These are phyloP conservation scores for Drosophila trichaetosa DNA, from an alignment of 2,888 invertebrate species.

Conservation along the genomic window DNA sequence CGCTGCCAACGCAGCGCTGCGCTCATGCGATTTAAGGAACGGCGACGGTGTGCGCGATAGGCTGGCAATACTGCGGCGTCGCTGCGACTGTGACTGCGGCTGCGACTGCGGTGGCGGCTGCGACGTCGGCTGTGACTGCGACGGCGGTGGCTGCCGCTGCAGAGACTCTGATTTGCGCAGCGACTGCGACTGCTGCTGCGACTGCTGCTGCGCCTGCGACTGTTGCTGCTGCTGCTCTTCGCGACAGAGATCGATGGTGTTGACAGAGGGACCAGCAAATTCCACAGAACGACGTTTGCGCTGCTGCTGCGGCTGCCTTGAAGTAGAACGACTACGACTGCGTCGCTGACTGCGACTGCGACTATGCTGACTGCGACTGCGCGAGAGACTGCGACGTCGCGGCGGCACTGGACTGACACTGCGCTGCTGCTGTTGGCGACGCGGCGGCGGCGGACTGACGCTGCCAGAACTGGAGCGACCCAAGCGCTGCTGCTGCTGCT, in stretches of 20 bases:
- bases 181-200: not conserved
- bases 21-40: slow-evolving; percentile 88
- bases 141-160: not conserved
- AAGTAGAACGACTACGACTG: slow-evolving; percentile 46
- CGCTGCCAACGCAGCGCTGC: slow-evolving; percentile 48
- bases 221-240: slow-evolving; percentile 59
- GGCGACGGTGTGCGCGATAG: slow-evolving; percentile 94
- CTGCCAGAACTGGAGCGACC: slow-evolving; percentile 52
- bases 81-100: slow-evolving; percentile 30
- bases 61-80: slow-evolving; percentile 86
- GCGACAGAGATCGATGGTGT: slow-evolving; percentile 78
- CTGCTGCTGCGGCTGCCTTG: slow-evolving; percentile 18
- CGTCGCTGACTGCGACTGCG: slow-evolving; percentile 44
- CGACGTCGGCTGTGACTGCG: slow-evolving; percentile 30
- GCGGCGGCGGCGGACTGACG: slow-evolving; percentile 56
- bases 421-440: slow-evolving; percentile 51
- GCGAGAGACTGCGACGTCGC: slow-evolving; percentile 40
- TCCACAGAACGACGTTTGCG: slow-evolving; percentile 76
- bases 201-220: slow-evolving; percentile 6
- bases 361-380: slow-evolving; percentile 29
- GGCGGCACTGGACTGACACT: slow-evolving; percentile 56
- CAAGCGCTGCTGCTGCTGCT: slow-evolving; percentile 36
- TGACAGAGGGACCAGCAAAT: slow-evolving; percentile 73
- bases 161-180: slow-evolving; percentile 35
- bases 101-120: not conserved